Conservation (phyloP, 2,888 invertebrate genomes). For the Xestobium rufovillosum region DNA sequence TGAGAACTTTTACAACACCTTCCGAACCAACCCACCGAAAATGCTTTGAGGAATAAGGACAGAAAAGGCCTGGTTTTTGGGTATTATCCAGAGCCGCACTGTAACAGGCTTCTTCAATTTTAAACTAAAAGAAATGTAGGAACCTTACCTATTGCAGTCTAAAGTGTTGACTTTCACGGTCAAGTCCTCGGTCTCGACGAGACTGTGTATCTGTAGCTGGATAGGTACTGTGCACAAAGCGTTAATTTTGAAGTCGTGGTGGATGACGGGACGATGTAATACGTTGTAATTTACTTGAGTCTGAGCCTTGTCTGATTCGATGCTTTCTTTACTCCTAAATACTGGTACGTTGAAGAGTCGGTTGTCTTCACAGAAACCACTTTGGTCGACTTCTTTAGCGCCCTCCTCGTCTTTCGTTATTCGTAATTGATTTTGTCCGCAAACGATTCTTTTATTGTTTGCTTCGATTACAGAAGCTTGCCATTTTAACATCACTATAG, state of each 20-base stretch:
- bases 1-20: constrained; percentile 32
- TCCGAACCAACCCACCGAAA: constrained; percentile 39
- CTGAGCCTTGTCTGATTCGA: constrained; percentile 28
- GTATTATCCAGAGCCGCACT: constrained; percentile 9
- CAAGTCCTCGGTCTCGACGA: constrained; percentile 49
- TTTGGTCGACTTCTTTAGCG: constrained; percentile 36
- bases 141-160: constrained; percentile 40
- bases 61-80: constrained; percentile 24
- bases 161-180: constrained; percentile 55
- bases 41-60: constrained; percentile 35
- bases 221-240: constrained; percentile 63
- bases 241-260: constrained; percentile 55
- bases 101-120: no score
- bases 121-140: no score
- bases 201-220: constrained; percentile 58
- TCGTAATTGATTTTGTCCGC: constrained; percentile 65
- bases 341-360: constrained; percentile 26
- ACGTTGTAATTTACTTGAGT: constrained; percentile 54
- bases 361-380: constrained; percentile 44
- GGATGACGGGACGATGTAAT: constrained; percentile 50
- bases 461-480: constrained; percentile 44
- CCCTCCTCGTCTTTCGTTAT: constrained; percentile 45
- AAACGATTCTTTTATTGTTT: constrained; percentile 47
- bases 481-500: constrained; percentile 39
- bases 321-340: constrained; percentile 32